phyloP scores from a whole-genome alignment of 2,113 vertebrate genomes.

The Empidonax alnorum region DNA sequence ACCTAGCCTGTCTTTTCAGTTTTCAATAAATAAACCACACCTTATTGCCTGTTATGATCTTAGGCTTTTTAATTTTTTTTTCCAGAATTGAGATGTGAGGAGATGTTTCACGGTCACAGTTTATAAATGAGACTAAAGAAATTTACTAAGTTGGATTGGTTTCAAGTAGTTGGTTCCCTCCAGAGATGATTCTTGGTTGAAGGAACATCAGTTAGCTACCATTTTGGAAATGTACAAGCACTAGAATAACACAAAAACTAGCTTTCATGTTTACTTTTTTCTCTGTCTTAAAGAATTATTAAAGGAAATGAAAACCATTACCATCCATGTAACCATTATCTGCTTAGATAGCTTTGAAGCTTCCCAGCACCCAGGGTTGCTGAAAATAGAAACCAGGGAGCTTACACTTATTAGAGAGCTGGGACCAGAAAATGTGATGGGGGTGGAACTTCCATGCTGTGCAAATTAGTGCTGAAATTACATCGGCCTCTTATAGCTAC shows the following conservation, averaged over 20 bases:
- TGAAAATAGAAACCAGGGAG: neutral
- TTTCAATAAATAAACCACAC: neutral
- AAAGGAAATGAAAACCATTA: neutral
- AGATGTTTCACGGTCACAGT: accelerated
- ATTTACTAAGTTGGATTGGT: neutral
- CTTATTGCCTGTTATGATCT: neutral
- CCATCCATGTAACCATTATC: neutral
- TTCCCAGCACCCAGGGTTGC: neutral
- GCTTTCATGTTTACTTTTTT: neutral
- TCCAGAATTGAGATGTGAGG: neutral
- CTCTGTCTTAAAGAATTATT: neutral
- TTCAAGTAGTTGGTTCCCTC: neutral
- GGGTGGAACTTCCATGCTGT: neutral
- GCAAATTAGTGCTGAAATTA: slow-evolving; percentile 15
- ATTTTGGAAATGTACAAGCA: neutral
- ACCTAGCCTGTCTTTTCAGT: neutral
- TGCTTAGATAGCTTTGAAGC: neutral
- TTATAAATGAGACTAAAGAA: neutral
- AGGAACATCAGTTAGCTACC: neutral
- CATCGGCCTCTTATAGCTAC: neutral
- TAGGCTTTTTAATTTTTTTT: neutral
- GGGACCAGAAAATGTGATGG: neutral
- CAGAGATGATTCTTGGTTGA: neutral
- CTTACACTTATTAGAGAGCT: neutral
- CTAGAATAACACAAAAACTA: neutral